phyloP scores from a whole-genome alignment of 1,140 invertebrate genomes.

The Colletes gigas region DNA sequence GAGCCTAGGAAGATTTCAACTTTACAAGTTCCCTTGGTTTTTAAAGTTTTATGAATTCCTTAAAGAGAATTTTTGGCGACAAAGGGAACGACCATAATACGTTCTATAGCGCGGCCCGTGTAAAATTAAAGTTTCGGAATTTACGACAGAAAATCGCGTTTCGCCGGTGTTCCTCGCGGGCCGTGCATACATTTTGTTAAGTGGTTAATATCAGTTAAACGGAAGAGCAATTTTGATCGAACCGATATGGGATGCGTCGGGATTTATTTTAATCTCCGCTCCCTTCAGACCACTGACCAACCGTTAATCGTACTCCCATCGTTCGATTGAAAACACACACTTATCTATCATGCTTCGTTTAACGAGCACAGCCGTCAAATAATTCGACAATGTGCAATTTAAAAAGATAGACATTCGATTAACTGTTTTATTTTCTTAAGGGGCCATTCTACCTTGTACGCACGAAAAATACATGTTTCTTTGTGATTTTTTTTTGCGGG shows the following conservation, averaged over 20 bases:
- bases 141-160: not conserved
- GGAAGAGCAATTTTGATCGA: not conserved
- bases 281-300: not conserved
- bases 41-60: not conserved
- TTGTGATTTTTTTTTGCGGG: too few species aligned
- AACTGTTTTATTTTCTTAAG: not conserved
- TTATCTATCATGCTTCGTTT: conserved; percentile 26
- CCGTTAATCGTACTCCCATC: not conserved
- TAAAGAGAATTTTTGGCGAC: not conserved
- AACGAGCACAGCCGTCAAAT: not conserved
- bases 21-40: not conserved
- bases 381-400: not conserved
- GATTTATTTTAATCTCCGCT: not conserved
- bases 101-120: not conserved
- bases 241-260: not conserved
- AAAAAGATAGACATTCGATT: not conserved
- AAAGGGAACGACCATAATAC: not conserved
- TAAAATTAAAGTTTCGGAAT: not conserved
- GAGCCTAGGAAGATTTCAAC: not conserved
- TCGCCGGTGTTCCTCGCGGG: not conserved
- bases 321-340: not conserved
- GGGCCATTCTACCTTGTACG: too few species aligned
- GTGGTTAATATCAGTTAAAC: not conserved
- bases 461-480: too few species aligned
- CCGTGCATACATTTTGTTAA: not conserved